phyloP scores from a whole-genome alignment of 2,888 invertebrate genomes.

The Lasioglossum malachurum region DNA sequence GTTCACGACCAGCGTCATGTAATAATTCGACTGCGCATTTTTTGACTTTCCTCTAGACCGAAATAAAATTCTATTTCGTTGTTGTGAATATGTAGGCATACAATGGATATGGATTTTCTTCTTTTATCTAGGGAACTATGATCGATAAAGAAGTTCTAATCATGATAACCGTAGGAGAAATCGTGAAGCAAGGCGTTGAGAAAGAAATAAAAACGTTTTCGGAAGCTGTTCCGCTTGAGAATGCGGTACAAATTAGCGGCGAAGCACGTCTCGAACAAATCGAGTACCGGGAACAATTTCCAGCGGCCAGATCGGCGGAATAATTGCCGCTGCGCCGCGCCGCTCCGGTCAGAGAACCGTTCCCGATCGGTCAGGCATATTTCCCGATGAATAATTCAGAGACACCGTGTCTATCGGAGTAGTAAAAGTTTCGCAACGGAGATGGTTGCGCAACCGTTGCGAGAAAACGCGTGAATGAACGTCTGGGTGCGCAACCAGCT shows the following conservation, averaged over 20 bases:
- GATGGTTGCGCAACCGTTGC: slow-evolving; percentile 34
- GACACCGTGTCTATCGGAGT: slow-evolving; percentile 16
- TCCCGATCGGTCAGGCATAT: slow-evolving; percentile 28
- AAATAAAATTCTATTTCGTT: too few species aligned
- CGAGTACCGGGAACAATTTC: background rate
- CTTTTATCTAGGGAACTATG: too few species aligned
- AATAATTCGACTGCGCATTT: too few species aligned
- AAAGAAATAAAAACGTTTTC: background rate
- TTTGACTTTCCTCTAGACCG: too few species aligned
- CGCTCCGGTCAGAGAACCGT: background rate
- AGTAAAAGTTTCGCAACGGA: slow-evolving; percentile 41
- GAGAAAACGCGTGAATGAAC: slow-evolving; percentile 30
- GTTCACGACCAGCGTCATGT: too few species aligned
- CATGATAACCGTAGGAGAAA: too few species aligned
- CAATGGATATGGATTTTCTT: too few species aligned
- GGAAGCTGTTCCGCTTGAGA: background rate
- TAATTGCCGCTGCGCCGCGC: background rate
- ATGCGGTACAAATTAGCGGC: background rate
- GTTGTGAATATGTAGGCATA: too few species aligned
- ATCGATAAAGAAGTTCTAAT: too few species aligned
- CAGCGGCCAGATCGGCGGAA: background rate
- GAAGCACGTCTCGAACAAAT: background rate
- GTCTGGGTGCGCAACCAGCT: background rate
- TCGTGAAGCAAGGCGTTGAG: too few species aligned
- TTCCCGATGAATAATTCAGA: slow-evolving; percentile 55